These are phyloP conservation scores for Erynnis tages DNA, from an alignment of 2,888 invertebrate species.

Conservation along the genomic window DNA sequence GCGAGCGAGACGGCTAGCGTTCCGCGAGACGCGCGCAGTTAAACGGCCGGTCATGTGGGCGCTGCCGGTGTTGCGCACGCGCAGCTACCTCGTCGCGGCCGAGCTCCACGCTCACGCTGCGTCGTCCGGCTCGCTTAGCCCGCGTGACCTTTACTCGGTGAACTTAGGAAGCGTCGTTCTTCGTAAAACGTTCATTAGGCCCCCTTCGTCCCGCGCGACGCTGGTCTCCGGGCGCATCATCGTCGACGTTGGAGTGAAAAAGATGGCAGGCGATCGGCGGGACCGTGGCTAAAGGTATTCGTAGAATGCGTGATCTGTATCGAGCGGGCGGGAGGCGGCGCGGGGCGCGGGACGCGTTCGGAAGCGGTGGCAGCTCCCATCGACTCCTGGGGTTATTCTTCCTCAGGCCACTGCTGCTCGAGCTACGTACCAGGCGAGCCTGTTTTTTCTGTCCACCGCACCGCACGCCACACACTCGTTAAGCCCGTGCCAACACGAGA, in stretches of 20 bases:
- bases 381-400: constrained; percentile 83
- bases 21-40: constrained; percentile 57
- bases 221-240: constrained; percentile 59
- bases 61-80: constrained; percentile 81
- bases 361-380: constrained; percentile 81
- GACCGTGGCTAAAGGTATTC: constrained; percentile 76
- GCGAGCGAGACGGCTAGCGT: constrained; percentile 53
- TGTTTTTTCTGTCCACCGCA: constrained; percentile 84
- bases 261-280: constrained; percentile 69
- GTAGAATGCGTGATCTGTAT: constrained; percentile 82
- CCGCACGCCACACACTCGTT: constrained; percentile 83
- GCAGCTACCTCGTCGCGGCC: constrained; percentile 73
- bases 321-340: constrained; percentile 64
- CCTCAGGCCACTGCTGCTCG: constrained; percentile 81
- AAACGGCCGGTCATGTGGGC: constrained; percentile 78
- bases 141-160: constrained; percentile 79
- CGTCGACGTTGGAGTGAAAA: constrained; percentile 66
- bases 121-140: constrained; percentile 74
- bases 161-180: constrained; percentile 79
- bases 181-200: constrained; percentile 76
- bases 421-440: constrained; percentile 79
- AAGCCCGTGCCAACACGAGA: constrained; percentile 84
- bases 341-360: constrained; percentile 75
- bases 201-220: constrained; percentile 67
- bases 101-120: constrained; percentile 75